phyloP scores from a whole-genome alignment of 2,797 vertebrate genomes.

The Serranus cabrilla region DNA sequence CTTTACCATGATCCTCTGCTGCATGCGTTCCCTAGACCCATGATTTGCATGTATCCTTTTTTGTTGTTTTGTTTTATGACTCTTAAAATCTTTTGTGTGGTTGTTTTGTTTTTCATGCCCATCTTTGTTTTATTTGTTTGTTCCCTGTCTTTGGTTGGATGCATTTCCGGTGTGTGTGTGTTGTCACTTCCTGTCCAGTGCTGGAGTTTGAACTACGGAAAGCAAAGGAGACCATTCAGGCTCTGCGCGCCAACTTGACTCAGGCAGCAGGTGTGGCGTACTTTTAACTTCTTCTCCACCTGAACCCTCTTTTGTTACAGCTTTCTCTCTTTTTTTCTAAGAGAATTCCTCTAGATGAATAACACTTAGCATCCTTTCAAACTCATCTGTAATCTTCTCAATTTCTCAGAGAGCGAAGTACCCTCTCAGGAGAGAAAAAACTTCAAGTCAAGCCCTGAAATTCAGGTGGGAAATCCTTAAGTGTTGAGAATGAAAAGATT shows the following conservation, averaged over 20 bases:
- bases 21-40: slow-evolving; percentile 95
- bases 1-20: slow-evolving; percentile 96
- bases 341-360: slow-evolving; percentile 59
- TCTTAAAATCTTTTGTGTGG: slow-evolving; percentile 88
- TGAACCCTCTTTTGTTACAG: slow-evolving; percentile 74
- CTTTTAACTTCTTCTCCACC: slow-evolving; percentile 91
- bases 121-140: slow-evolving; percentile 94
- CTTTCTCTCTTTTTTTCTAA: slow-evolving; percentile 43
- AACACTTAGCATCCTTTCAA: slow-evolving; percentile 32
- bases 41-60: slow-evolving; percentile 92
- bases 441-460: slow-evolving; percentile 99
- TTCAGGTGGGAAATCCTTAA: slow-evolving; percentile 90
- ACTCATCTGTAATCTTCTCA: slow-evolving; percentile 62
- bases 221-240: slow-evolving; percentile 99
- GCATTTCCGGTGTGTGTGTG: slow-evolving; percentile 91
- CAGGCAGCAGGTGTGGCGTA: slow-evolving; percentile 99
- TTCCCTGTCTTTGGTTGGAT: slow-evolving; percentile 98
- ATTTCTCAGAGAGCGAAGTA: slow-evolving; percentile 93
- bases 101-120: slow-evolving; percentile 94
- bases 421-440: slow-evolving; percentile 98
- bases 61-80: slow-evolving; percentile 82
- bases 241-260: slow-evolving; percentile 99
- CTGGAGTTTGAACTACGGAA: slow-evolving; percentile 99
- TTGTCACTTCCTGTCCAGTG: slow-evolving; percentile 99
- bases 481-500: slow-evolving; percentile 19